phyloP scores from a whole-genome alignment of 2,888 invertebrate genomes.

The Drosophila nr. perissopoda region DNA sequence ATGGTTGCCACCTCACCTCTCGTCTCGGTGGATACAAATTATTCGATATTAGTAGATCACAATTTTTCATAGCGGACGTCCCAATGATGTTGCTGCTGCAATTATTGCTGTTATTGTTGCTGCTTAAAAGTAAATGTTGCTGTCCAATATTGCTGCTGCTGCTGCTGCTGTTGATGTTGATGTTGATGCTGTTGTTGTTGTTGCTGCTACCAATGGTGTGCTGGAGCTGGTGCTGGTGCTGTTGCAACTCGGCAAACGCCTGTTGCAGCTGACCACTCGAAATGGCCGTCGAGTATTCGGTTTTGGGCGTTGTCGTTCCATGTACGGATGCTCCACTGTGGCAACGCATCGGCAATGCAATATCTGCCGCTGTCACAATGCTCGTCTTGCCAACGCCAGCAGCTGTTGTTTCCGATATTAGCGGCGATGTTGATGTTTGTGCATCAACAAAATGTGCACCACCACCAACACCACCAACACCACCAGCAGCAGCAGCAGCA shows the following conservation, averaged over 20 bases:
- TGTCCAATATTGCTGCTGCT: slow-evolving; percentile 35
- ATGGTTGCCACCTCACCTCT: slow-evolving; percentile 78
- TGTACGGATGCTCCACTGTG: slow-evolving; percentile 45
- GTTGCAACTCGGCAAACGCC: slow-evolving; percentile 69
- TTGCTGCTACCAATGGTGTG: slow-evolving; percentile 47
- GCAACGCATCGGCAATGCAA: slow-evolving; percentile 59
- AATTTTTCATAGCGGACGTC: slow-evolving; percentile 81
- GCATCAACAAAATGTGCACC: slow-evolving; percentile 77
- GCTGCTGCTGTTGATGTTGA: slow-evolving; percentile 43
- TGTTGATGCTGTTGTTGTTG: slow-evolving; percentile 48
- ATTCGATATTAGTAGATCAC: slow-evolving; percentile 84
- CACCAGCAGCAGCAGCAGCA: slow-evolving; percentile 51
- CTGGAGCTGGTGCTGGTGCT: slow-evolving; percentile 37
- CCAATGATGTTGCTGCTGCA: slow-evolving; percentile 50
- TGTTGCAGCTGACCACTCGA: slow-evolving; percentile 75
- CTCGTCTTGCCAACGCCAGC: slow-evolving; percentile 33
- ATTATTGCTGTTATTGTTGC: slow-evolving; percentile 81
- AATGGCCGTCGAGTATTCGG: slow-evolving; percentile 78
- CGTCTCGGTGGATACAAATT: slow-evolving; percentile 85
- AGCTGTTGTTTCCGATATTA: slow-evolving; percentile 37
- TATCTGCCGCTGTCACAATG: slow-evolving; percentile 59
- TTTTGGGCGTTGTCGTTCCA: slow-evolving; percentile 79
- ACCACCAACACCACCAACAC: slow-evolving; percentile 14
- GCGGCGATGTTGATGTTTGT: slow-evolving; percentile 82
- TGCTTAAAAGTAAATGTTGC: slow-evolving; percentile 75